These are phyloP conservation scores for Bos indicus DNA, from an alignment of 2,113 vertebrate species.

Conservation along the genomic window DNA sequence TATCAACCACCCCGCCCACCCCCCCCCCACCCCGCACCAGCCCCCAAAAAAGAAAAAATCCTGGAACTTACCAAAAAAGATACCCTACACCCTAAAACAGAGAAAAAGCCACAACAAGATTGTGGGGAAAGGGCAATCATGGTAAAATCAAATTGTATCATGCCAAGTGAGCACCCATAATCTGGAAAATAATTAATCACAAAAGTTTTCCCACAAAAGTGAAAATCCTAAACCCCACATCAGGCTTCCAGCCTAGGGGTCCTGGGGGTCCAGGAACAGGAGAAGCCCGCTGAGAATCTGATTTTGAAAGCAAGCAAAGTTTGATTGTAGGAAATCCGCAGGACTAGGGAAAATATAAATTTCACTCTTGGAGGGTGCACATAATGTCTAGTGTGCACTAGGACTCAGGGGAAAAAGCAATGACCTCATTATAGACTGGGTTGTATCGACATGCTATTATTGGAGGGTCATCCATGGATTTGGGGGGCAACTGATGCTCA, in stretches of 20 bases:
- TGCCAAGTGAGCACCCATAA: background rate
- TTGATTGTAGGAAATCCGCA: background rate
- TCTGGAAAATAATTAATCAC: background rate
- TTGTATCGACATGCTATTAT: background rate
- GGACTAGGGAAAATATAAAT: background rate
- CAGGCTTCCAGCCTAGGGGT: background rate
- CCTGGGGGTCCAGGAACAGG: background rate
- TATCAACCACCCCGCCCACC: rapidly evolving
- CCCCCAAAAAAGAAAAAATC: background rate
- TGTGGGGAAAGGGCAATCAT: background rate
- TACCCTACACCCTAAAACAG: background rate
- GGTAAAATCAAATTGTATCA: background rate
- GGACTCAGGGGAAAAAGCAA: background rate
- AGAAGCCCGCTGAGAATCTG: background rate
- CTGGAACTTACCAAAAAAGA: background rate
- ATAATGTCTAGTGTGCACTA: background rate
- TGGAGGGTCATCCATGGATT: background rate
- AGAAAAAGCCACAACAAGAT: background rate
- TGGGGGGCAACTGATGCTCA: background rate
- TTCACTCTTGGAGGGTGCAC: background rate
- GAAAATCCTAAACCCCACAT: background rate
- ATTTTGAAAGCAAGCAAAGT: background rate
- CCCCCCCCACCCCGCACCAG: rapidly evolving
- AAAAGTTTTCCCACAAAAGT: background rate
- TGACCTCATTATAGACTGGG: background rate